A percentile compares a stretch with the other conserved stretches of the same genome.
Conservation (phyloP, 2,888 invertebrate genomes). For the Patella caerulea region DNA sequence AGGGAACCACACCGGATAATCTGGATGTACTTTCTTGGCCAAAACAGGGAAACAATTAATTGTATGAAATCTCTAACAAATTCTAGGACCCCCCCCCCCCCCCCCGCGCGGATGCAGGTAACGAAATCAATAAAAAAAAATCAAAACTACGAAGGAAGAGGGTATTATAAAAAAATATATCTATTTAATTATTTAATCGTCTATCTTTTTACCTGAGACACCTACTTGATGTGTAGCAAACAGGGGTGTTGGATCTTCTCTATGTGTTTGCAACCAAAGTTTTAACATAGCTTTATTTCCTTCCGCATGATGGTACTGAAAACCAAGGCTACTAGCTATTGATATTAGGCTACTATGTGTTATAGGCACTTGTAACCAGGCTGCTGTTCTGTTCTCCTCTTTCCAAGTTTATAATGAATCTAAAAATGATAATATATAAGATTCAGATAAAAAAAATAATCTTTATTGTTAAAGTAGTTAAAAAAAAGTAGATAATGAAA, state of each 20-base stretch:
- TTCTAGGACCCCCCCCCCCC: no score
- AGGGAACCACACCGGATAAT: no score
- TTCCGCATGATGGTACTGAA: constrained; percentile 68
- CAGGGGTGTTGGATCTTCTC: constrained; percentile 51
- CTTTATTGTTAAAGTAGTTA: no score
- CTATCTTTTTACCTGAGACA: constrained; percentile 60
- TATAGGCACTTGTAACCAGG: constrained; percentile 63
- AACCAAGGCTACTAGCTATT: constrained; percentile 57
- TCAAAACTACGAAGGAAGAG: no score
- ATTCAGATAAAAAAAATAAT: no score
- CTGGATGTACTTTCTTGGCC: no score
- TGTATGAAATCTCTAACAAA: no score
- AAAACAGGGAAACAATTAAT: no score
- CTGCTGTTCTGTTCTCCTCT: constrained; percentile 42
- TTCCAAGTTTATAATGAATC: constrained; percentile 56
- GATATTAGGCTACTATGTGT: constrained; percentile 50
- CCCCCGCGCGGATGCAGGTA: no score
- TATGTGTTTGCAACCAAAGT: constrained; percentile 53
- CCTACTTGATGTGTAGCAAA: constrained; percentile 69
- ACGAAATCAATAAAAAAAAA: no score
- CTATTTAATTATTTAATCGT: neutral
- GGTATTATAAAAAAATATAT: no score
- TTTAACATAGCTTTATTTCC: constrained; percentile 52
- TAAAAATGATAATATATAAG: constrained; percentile 20
- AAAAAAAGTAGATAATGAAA: no score